Evolutionary conservation across 2,113 vertebrate genomes (phyloP), one percentile per base, ranked within the genome.

Genomic region (Hemiprocne comata): DNA sequence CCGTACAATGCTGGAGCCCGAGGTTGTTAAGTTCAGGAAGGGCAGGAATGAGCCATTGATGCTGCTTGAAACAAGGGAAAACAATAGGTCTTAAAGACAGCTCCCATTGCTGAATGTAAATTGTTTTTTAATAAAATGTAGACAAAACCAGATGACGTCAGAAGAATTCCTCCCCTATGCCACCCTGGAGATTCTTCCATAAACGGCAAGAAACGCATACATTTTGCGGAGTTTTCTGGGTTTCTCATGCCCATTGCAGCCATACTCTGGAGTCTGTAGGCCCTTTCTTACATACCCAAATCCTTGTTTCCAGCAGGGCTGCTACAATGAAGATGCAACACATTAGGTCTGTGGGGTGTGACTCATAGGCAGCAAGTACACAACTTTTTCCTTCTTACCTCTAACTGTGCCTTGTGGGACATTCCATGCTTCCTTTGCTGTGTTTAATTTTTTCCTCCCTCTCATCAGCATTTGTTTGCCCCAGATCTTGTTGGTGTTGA

Each of bases 21-120:
- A 93, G 96, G 95, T 97, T 95, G 97, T 97, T 92, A 91, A 90
- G 96, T 95, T 97, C 76, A 80, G 67, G 58, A 94, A 92, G 93
- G 96, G 95, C 91, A 92, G 94, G 96, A 92, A 94, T 86, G 93
- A 97, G 90, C 85, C 89, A 96, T 97, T 97, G 95, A 97, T 97
- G 95, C 95, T 87, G 94, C 95, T 97, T 58, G 78, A 89, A 97
- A 93, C 90, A 87, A 96, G 83, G 85, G 93, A 85, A 95, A 85
- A 96, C 96, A 95, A 96, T 95, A 60, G 91, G 58, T 92, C 81
- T 94, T 95, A 92, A 96, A 90, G 94, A 97, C 96, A 97, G 93
- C 92, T 97, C 93, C 91, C 58, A 58, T 51, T 91, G 89, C 91
- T 83, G 73, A 93, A 89, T 94, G 93, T 92, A 96, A 95, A 95